Evolutionary conservation across 1,140 invertebrate species (phyloP).

Genomic region (Oscheius sp.): DNA sequence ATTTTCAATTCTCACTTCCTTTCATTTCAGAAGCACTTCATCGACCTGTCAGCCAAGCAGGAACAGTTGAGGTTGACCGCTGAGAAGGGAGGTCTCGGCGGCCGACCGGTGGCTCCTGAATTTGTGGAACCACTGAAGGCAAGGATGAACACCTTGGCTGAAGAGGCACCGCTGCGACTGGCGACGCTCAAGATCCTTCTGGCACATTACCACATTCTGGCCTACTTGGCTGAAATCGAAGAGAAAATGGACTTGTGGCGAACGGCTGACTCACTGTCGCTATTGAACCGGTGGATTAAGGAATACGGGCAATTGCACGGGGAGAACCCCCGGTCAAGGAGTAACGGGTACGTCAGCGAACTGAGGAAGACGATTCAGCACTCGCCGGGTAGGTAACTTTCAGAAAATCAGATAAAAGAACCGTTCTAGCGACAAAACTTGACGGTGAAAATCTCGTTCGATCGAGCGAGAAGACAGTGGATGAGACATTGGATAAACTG

Average conservation of each 20-base stretch:
- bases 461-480: slow-evolving; percentile 21
- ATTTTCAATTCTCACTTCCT: neutral
- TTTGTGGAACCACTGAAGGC: slow-evolving; percentile 34
- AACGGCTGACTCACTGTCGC: slow-evolving; percentile 33
- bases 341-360: slow-evolving; percentile 24
- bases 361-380: neutral
- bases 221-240: slow-evolving; percentile 29
- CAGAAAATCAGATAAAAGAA: neutral
- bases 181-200: slow-evolving; percentile 27
- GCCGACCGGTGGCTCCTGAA: slow-evolving; percentile 23
- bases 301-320: slow-evolving; percentile 35
- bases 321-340: slow-evolving; percentile 31
- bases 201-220: slow-evolving; percentile 26
- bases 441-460: slow-evolving; percentile 23
- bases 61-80: slow-evolving; percentile 18
- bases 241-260: slow-evolving; percentile 35
- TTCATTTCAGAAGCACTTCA: slow-evolving; percentile 23
- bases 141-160: slow-evolving; percentile 21
- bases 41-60: slow-evolving; percentile 16
- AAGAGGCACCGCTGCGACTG: slow-evolving; percentile 22
- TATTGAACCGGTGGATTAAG: slow-evolving; percentile 40
- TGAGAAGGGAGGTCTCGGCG: slow-evolving; percentile 22
- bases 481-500: slow-evolving; percentile 21
- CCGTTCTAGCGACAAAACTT: slow-evolving; percentile 10
- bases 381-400: neutral